phyloP scores from a whole-genome alignment of 1,140 invertebrate species.

The Spodoptera frugiperda region DNA sequence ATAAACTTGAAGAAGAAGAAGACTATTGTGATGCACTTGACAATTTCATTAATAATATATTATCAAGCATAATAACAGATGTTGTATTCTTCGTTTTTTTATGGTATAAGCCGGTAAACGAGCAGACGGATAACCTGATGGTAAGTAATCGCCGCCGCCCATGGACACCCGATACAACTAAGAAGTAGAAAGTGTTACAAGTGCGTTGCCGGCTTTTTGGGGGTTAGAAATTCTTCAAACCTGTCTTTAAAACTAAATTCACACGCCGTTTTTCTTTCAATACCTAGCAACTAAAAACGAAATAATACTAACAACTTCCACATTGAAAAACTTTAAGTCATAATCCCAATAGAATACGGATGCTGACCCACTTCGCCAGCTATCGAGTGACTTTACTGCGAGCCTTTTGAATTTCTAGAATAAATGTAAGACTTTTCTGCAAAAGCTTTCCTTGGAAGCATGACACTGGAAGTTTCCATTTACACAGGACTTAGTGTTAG shows the following conservation, averaged over 20 bases:
- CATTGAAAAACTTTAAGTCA: constrained; percentile 1
- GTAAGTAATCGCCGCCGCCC: too few species aligned
- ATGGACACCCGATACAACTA: too few species aligned
- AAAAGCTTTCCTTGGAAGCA: constrained; percentile 2
- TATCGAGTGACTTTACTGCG: constrained; percentile 17
- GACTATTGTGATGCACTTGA: not conserved
- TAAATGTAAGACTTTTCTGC: constrained; percentile 21
- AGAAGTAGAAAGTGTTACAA: too few species aligned
- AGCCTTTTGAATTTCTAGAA: constrained; percentile 33
- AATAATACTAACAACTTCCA: constrained; percentile 18
- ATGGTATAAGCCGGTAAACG: too few species aligned
- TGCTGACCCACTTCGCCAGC: constrained; percentile 31
- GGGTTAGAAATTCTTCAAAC: too few species aligned
- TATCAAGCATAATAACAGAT: too few species aligned
- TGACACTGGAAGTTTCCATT: constrained; percentile 33
- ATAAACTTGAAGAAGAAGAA: not conserved
- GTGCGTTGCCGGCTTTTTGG: too few species aligned
- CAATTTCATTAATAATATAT: too few species aligned
- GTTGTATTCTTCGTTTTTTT: too few species aligned
- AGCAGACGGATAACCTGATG: too few species aligned
- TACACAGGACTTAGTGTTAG: not conserved
- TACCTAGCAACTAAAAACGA: not conserved
- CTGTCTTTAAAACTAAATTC: not conserved
- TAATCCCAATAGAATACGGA: constrained; percentile 32
- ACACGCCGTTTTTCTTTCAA: not conserved